These are phyloP conservation scores for Lithobates sylvaticus DNA, from an alignment of 2,797 vertebrate species.

Conservation along the genomic window DNA sequence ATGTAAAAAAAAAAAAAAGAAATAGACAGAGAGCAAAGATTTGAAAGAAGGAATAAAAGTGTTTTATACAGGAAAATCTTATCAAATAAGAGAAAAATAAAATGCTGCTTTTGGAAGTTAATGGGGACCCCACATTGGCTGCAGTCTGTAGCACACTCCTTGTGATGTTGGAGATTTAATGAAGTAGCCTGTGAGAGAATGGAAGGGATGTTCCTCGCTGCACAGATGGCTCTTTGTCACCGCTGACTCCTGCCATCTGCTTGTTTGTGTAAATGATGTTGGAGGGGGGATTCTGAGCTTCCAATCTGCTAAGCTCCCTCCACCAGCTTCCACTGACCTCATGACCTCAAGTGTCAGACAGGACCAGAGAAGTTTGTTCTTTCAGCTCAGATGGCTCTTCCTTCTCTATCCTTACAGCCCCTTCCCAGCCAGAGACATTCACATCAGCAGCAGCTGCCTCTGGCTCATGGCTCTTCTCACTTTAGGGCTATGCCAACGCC, in stretches of 20 bases:
- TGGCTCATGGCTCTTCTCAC: slow-evolving; percentile 56
- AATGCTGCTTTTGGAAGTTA: slow-evolving; percentile 24
- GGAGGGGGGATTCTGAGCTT: slow-evolving; percentile 80
- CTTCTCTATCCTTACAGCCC: slow-evolving; percentile 70
- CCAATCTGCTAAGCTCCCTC: slow-evolving; percentile 83
- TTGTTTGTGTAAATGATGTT: slow-evolving; percentile 85
- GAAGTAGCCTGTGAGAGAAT: slow-evolving; percentile 83
- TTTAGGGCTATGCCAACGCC: neutral
- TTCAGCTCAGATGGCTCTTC: slow-evolving; percentile 73
- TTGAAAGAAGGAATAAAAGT: neutral
- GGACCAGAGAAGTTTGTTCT: slow-evolving; percentile 80
- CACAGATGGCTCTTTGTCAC: slow-evolving; percentile 99
- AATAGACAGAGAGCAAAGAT: neutral
- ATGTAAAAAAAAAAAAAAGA: neutral
- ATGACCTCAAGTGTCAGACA: slow-evolving; percentile 83
- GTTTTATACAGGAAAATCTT: neutral
- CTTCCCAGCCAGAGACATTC: slow-evolving; percentile 63
- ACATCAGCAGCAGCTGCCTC: slow-evolving; percentile 66
- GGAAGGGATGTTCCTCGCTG: slow-evolving; percentile 82
- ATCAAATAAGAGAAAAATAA: neutral
- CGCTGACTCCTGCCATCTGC: slow-evolving; percentile 98
- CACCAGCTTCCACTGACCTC: slow-evolving; percentile 79
- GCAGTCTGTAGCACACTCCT: slow-evolving; percentile 72
- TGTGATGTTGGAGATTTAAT: slow-evolving; percentile 84
- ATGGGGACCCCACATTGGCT: slow-evolving; percentile 70